phyloP scores from a whole-genome alignment of 2,113 vertebrate genomes.

The Oryzias woworae region DNA sequence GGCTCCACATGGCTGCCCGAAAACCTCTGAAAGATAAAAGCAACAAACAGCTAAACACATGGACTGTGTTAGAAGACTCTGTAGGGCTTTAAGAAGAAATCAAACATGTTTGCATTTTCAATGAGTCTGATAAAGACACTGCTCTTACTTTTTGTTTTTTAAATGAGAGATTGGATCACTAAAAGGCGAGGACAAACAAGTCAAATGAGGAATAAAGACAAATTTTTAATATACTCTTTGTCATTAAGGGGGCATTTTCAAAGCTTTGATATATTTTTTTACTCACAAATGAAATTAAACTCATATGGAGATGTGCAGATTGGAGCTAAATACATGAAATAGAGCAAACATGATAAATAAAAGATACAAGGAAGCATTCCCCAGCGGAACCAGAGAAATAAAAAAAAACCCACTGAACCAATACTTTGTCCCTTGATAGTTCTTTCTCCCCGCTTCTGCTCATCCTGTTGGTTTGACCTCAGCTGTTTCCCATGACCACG shows the following conservation, averaged over 20 bases:
- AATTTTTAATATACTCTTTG: too few species aligned
- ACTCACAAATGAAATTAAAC: too few species aligned
- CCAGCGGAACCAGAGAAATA: conserved; percentile 14
- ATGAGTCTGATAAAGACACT: background rate
- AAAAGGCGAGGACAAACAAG: too few species aligned
- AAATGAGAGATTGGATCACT: too few species aligned
- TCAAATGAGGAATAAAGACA: too few species aligned
- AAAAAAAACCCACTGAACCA: conserved; percentile 16
- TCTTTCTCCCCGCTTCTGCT: conserved; percentile 32
- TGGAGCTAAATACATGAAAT: background rate
- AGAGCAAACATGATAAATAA: conserved; percentile 8
- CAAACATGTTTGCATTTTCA: conserved; percentile 2
- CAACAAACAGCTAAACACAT: conserved; percentile 8
- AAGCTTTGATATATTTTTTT: background rate
- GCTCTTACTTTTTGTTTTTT: too few species aligned
- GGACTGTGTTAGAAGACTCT: background rate
- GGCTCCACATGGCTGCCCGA: conserved; percentile 29
- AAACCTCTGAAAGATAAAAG: conserved; percentile 26
- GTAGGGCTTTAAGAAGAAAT: too few species aligned
- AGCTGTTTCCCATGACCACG: conserved; percentile 67
- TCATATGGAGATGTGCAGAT: background rate
- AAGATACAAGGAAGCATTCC: conserved; percentile 3
- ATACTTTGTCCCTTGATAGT: conserved; percentile 21
- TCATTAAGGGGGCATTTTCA: background rate
- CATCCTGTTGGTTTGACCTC: conserved; percentile 60